These are phyloP conservation scores for Hylia prasina DNA, from an alignment of 2,113 vertebrate genomes.

Conservation along the genomic window DNA sequence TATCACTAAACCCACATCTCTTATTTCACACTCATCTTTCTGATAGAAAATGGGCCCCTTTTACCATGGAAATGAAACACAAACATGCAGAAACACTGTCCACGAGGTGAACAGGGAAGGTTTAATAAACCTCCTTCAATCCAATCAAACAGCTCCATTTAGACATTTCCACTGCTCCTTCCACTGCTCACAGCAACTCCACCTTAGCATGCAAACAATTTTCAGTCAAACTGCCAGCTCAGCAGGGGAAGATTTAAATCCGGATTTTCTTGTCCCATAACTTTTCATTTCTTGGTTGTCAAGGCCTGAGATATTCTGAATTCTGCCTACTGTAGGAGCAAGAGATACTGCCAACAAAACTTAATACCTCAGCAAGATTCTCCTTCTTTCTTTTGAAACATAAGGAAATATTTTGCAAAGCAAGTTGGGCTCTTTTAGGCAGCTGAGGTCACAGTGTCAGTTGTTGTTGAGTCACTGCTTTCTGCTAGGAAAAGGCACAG, in stretches of 20 bases:
- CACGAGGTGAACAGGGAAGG: not conserved
- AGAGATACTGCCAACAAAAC: slow-evolving; percentile 1
- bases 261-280: slow-evolving; percentile 43
- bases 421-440: not conserved
- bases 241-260: slow-evolving; percentile 52
- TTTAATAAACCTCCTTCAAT: not conserved
- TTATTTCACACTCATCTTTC: not conserved
- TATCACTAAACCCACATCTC: not conserved
- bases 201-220: slow-evolving; percentile 22
- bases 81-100: not conserved
- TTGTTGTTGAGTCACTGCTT: not conserved
- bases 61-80: not conserved
- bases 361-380: not conserved
- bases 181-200: not conserved
- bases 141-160: not conserved
- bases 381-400: not conserved
- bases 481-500: not conserved
- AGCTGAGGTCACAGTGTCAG: not conserved
- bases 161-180: not conserved
- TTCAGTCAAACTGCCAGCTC: slow-evolving; percentile 28
- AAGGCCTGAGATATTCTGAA: not conserved
- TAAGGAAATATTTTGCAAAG: not conserved
- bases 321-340: not conserved
- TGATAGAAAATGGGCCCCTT: not conserved
- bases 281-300: slow-evolving; percentile 52